Evolutionary conservation across 1,140 invertebrate genomes (phyloP), one percentile per base, ranked within the genome.

Genomic region (Drosophila malerkotliana): DNA sequence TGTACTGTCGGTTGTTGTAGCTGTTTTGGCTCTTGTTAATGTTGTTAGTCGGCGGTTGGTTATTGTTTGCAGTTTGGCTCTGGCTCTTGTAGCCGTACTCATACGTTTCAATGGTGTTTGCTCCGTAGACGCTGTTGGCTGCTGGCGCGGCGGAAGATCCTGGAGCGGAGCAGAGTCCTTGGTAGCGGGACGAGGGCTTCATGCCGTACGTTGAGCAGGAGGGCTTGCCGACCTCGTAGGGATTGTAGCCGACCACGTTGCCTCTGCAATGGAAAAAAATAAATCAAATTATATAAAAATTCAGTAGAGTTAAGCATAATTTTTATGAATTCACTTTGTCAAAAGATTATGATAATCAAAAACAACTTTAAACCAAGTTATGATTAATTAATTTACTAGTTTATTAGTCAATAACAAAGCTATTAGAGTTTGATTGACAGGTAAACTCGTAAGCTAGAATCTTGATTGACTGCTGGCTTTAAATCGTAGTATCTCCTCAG

Each of bases 221-320:
- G 15, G 95, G 95, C 84, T 93, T 93, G 39, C 96, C 96, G 60
- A 94, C 94, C 90, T 94, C 94, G 91, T 97, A 97, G 8, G 96
- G 96, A 59, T 94, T 93, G 69, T 93, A 94, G 51, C 96, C 96
- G 52, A 96, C 93, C 34, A 97, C 94, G 80, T 97, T 97, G 57
- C 96, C 96, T 72, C 95, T 95, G 91, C 14, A 91, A 91, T 9
- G 56, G 4, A 24, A 18, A 62, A 32, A n/a, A 0, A 28, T 21
- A 10, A 47, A 26, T 1, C 2, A 14, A 28, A 7, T 44, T 44
- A 14, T 14, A n/a, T 14, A 18, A 62, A 0, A 32, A 8, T 8
- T 32, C 32, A 10, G 7, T 8, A 34, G 10, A 37, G 4, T 37
- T 0, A n/a, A 37, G 10, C 12, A 41, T 41, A 41, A 41, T 4